phyloP scores from a whole-genome alignment of 2,888 invertebrate species.

The Toxonevra muliebris region DNA sequence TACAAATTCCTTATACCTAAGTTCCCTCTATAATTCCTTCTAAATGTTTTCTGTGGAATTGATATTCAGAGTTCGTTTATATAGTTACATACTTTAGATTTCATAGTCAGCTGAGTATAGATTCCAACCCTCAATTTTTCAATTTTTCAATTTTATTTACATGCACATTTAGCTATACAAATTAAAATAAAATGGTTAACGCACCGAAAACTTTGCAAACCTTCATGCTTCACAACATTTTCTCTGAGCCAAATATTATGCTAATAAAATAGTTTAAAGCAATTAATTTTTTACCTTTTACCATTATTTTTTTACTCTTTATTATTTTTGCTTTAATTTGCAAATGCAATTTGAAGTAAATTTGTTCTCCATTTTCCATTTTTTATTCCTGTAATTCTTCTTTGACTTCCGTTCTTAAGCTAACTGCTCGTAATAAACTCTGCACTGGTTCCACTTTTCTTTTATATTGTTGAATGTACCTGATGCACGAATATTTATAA shows the following conservation, averaged over 20 bases:
- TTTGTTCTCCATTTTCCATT: slow-evolving; percentile 17
- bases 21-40: too few species aligned
- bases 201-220: too few species aligned
- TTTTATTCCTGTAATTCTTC: slow-evolving; percentile 1
- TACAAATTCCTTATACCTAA: too few species aligned
- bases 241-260: background rate
- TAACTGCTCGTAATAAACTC: slow-evolving; percentile 2
- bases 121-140: too few species aligned
- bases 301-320: slow-evolving; percentile 7
- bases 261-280: slow-evolving; percentile 16
- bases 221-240: background rate
- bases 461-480: background rate
- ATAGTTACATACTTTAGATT: too few species aligned
- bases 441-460: background rate
- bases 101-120: too few species aligned
- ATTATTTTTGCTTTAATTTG: slow-evolving; percentile 9
- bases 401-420: slow-evolving; percentile 5
- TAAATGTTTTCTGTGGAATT: too few species aligned
- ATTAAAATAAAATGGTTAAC: too few species aligned
- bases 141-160: too few species aligned
- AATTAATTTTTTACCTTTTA: slow-evolving; percentile 12
- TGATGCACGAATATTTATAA: background rate
- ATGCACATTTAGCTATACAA: too few species aligned
- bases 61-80: too few species aligned
- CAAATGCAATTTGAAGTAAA: background rate